These are phyloP conservation scores for Poeciliopsis paucimaculata DNA, from an alignment of 2,797 vertebrate genomes.

Conservation along the genomic window DNA sequence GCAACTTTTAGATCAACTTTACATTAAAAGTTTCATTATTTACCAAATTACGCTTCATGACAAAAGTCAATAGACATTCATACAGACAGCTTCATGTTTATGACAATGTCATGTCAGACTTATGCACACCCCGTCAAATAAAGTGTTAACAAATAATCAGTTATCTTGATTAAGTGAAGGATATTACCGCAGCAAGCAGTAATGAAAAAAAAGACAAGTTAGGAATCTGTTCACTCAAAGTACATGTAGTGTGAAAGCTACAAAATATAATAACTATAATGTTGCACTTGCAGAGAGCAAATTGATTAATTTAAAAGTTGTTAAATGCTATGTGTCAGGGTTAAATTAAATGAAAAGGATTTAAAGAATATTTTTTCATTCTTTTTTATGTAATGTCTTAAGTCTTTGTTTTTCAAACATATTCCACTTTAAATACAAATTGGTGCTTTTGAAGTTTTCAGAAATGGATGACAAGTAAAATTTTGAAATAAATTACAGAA, in stretches of 20 bases:
- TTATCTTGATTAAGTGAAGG: no score
- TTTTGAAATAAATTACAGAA: neutral
- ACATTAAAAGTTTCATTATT: no score
- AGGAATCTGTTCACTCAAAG: slow-evolving; percentile 45
- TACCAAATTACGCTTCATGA: no score
- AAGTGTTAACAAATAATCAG: no score
- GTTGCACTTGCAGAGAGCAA: slow-evolving; percentile 56
- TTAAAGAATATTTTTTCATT: neutral
- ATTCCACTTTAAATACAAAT: no score
- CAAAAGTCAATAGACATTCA: no score
- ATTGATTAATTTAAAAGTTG: slow-evolving; percentile 30
- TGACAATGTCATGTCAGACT: no score
- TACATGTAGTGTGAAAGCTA: slow-evolving; percentile 22
- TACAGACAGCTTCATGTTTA: no score
- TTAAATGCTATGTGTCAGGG: slow-evolving; percentile 13
- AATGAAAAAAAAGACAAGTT: slow-evolving; percentile 36
- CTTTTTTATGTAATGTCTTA: neutral
- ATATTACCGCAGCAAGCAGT: neutral
- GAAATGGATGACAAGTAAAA: neutral
- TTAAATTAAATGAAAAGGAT: slow-evolving; percentile 16
- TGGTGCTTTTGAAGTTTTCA: neutral
- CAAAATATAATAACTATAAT: slow-evolving; percentile 59
- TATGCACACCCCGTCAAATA: no score
- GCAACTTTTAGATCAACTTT: no score
- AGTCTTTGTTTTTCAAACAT: neutral